Base-by-base conservation (phyloP, 1,140 invertebrate species). In the Muscidifurax raptorellus region DNA sequence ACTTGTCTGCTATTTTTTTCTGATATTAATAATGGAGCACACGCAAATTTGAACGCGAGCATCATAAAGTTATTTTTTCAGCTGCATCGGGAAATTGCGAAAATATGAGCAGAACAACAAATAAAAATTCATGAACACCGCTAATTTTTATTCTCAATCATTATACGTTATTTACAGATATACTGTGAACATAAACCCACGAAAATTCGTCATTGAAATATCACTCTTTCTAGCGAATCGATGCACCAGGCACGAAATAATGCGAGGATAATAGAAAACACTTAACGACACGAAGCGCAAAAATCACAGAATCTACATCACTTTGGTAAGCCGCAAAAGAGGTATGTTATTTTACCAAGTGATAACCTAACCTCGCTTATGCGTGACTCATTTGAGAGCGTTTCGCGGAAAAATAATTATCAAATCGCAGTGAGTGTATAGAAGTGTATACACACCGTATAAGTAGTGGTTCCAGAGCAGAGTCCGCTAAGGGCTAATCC, bases 401-500 rank as follows among this genome's bases (percentile, higher is more conserved):
- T 59, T 59, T 22, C 18, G 0, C 52, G 52, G 4, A 9, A n/a
- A 59, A 22, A 5, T 7, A 59, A 22, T 59, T 59, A 59, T 59
- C 52, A 59, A 28, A 25, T 25, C 64, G 22, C 3, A 25, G 64
- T 22, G 64, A 28, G 4, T 12, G 22, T 28, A 30, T 30, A 69
- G 2, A 66, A 28, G 25, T 69, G 22, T 69, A 13, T 83, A 84
- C 82, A 79, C 76, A 84, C 82, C 82, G 82, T 79, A 64, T 40
- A 84, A 84, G 82, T 79, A 84, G 82, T 79, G 66, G 74, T 72
- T 84, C 67, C 82, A 79, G 66, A 30, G 25, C n/a, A 36, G 12
- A 7, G 44, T 22, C 22, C 10, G 32, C 80, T 64, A 52, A 71
- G 27, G 74, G 87, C 83, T 87, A 88, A 87, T 88, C 86, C 87